Base-by-base conservation (phyloP, 2,888 invertebrate genomes). In the Platycheirus rosarum region DNA sequence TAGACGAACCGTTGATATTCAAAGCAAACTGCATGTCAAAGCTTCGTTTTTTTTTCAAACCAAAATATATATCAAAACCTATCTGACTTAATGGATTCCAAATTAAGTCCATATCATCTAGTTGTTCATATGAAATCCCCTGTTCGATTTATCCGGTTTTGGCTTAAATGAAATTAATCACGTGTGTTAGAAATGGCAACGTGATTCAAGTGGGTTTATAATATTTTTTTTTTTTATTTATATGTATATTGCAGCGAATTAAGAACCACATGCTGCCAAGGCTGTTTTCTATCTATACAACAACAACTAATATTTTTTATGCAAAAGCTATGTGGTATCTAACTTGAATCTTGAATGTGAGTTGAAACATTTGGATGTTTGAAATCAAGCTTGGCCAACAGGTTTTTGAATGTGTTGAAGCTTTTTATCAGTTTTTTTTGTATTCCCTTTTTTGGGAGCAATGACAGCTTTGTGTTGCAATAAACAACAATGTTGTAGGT, bases 201-300 rank as follows among this genome's bases (percentile, higher is more conserved):
- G 16, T 57, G 8, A 16, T 60, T 44, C 18, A 60, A 44, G 44
- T 42, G 60, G 29, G 44, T 26, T 18, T 18, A 44, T 26, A 8
- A 11, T 18, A 11, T 20, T n/a, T 20, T 23, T 23, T 46, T n/a
- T 44, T 26, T 40, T 40, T 57, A 23, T 14, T 40, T 42, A 48
- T 26, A 23, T 44, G n/a, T 35, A 44, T 49, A 65, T 55, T 48
- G 68, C 51, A 68, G 46, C 26, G 37, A 32, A 48, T 55, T 55
- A 62, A 73, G 62, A 73, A 49, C 48, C 60, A 29, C 60, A 60
- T 44, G 60, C 29, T 26, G 46, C 46, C 53, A 78, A 73, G 55
- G 78, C 73, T 73, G 62, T 29, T 62, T 18, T 26, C n/a, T n/a
- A n/a, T 20, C 18, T 29, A n/a, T 68, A 40, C 48, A 48, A 74